Base-by-base conservation (phyloP, 2,888 invertebrate species). In the Unio pictorum region DNA sequence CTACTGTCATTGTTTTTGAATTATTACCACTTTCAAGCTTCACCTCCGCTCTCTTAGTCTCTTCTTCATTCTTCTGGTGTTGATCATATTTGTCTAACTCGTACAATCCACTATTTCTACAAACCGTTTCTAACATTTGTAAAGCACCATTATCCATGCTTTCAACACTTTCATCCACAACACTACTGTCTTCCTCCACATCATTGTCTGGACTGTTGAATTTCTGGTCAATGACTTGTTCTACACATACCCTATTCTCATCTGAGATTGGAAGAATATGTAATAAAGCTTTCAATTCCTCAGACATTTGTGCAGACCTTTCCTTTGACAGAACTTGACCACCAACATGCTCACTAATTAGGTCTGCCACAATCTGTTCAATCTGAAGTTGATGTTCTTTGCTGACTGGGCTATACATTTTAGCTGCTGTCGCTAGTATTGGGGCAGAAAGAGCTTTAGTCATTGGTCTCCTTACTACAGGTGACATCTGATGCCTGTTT, bases 281-380 rank as follows among this genome's bases (percentile, higher is more conserved):
- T n/a, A 84, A 65, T 45, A 77, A 69, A 15, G 79, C 81, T 66
- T 80, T 78, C 1, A 84, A 62, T 67, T 83, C 84, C 17, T 81
- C 81, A 59, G 77, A 76, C 58, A 71, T 68, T 61, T 71, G 72
- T 30, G 64, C 60, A 6, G 66, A 71, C 56, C 76, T 78, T 60
- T 68, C 60, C 5, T 69, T 60, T 26, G 68, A 72, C 11, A 76
- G 61, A 34, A 66, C 62, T 8, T 68, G 68, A 64, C 70, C 71
- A 15, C 67, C 74, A 15, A 77, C 75, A 71, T 80, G 72, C 23
- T 77, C 79, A 18, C 67, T 68, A 17, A 82, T 68, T 30, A 80
- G 61, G 55, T 79, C 76, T 64, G 78, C 67, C 7, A 81, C 78
- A 23, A 72, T 68, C 17, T 69, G 64, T 23, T 76, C 45, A 23